phyloP scores from a whole-genome alignment of 2,797 vertebrate genomes.

The Lutjanus argentimaculatus region DNA sequence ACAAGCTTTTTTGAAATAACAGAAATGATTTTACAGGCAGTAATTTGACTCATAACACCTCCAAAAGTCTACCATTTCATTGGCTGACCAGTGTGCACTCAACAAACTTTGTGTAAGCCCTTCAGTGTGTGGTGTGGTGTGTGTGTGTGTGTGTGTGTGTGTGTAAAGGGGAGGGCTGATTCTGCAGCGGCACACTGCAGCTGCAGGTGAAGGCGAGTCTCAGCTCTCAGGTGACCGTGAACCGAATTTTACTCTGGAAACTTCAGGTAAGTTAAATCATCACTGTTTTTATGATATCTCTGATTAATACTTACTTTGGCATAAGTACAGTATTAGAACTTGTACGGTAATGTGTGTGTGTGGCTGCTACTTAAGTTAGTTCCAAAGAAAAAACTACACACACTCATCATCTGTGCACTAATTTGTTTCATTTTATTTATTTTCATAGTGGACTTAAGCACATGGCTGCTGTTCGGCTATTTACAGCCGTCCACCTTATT shows the following conservation, averaged over 20 bases:
- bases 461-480: not conserved
- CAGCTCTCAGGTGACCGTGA: slow-evolving; percentile 19
- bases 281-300: not conserved
- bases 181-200: slow-evolving; percentile 22
- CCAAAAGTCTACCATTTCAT: not conserved
- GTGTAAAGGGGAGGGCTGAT: slow-evolving; percentile 32
- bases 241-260: slow-evolving; percentile 38
- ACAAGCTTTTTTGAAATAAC: not conserved
- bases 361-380: too few relatives aligned
- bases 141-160: slow-evolving; percentile 28
- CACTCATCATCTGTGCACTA: too few relatives aligned
- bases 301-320: not conserved
- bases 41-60: not conserved
- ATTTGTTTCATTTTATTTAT: too few relatives aligned
- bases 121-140: slow-evolving; percentile 16
- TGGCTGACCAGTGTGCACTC: slow-evolving; percentile 10
- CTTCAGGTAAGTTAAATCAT: slow-evolving; percentile 44
- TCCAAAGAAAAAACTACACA: too few relatives aligned
- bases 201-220: slow-evolving; percentile 40
- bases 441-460: too few relatives aligned
- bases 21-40: not conserved
- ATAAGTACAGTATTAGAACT: not conserved
- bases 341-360: not conserved
- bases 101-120: slow-evolving; percentile 11
- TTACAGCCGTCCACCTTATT: not conserved